These are phyloP conservation scores for Amphiprion ocellaris DNA, from an alignment of 2,113 vertebrate species.

Conservation along the genomic window DNA sequence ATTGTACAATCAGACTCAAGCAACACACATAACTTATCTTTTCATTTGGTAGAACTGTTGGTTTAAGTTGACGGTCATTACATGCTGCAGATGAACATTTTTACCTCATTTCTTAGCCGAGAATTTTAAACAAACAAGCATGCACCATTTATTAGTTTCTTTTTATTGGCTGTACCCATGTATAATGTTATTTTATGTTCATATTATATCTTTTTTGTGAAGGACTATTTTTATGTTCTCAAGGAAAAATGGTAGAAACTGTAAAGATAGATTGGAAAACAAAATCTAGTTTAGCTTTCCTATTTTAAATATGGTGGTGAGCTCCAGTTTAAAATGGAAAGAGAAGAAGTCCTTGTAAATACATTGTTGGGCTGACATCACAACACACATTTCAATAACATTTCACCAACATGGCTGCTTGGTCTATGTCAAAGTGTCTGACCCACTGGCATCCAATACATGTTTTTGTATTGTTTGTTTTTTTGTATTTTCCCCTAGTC, in stretches of 20 bases:
- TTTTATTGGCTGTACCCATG: constrained; percentile 61
- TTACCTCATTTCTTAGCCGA: constrained; percentile 75
- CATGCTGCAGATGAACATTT: constrained; percentile 63
- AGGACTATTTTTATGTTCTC: constrained; percentile 78
- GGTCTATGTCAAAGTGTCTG: constrained; percentile 73
- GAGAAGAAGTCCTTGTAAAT: constrained; percentile 56
- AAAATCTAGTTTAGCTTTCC: constrained; percentile 61
- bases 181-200: constrained; percentile 78
- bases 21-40: constrained; percentile 51
- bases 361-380: constrained; percentile 51
- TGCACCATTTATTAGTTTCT: constrained; percentile 58
- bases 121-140: constrained; percentile 43
- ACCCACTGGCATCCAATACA: constrained; percentile 84
- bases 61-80: constrained; percentile 47
- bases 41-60: constrained; percentile 46
- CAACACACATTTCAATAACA: constrained; percentile 54
- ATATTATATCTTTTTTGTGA: constrained; percentile 82
- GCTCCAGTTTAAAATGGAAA: constrained; percentile 48
- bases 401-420: constrained; percentile 84
- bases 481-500: constrained; percentile 72
- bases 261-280: constrained; percentile 64
- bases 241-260: constrained; percentile 73
- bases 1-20: constrained; percentile 44
- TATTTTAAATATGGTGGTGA: constrained; percentile 59
- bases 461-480: constrained; percentile 63